Base-by-base conservation (phyloP, 2,888 invertebrate species). In the Chloromyia formosa region DNA sequence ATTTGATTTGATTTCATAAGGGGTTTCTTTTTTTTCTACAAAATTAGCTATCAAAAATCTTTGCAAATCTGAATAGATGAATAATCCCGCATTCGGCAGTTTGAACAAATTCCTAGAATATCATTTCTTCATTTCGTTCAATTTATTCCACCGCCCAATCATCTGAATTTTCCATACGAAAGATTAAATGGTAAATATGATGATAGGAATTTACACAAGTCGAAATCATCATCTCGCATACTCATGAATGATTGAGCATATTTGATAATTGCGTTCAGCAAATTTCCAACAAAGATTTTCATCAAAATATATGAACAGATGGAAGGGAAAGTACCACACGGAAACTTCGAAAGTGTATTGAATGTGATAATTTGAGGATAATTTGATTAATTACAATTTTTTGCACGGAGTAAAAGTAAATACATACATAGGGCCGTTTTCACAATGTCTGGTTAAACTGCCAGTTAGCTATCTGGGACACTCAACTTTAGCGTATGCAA, bases 101-200 rank as follows among this genome's bases (percentile, higher is more conserved):
- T n/a, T n/a, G n/a, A n/a, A n/a, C n/a, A n/a, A n/a, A n/a, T n/a
- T n/a, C n/a, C n/a, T n/a, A n/a, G n/a, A n/a, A n/a, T n/a, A n/a
- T n/a, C 27, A 35, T 35, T 35, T 35, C 27, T 35, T 35, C 27
- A 35, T 7, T 35, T 35, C 7, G 7, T 35, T 35, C 27, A 35
- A 35, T 35, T 35, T 35, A 35, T 35, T 4, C 27, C 27, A 35
- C 7, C 27, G 27, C 27, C 27, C 7, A 45, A 20, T 49, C 22
- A 45, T 49, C 20, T 22, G 45, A 66, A 35, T 66, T 66, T 45
- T 64, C 20, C 64, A 45, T 62, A 45, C 45, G 66, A 66, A 2
- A 49, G 66, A 66, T 66, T 66, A 49, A 45, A 66, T 22, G 66
- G 66, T 49, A 45, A 45, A 66, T 66, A 45, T 45, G 45, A 66